Conservation (phyloP, 2,797 vertebrate genomes). For the Fundulus diaphanus region DNA sequence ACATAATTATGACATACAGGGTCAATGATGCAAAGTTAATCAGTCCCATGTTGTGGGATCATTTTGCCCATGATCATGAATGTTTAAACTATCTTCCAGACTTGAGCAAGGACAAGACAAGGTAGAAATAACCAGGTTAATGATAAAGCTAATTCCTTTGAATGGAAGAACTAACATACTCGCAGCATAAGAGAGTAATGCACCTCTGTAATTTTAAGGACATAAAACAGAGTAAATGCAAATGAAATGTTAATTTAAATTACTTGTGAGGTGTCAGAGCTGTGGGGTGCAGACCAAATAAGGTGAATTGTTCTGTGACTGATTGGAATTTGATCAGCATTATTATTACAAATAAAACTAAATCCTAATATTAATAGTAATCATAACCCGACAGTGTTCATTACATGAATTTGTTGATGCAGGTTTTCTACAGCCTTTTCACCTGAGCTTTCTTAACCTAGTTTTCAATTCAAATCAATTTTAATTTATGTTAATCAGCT, state of each 20-base stretch:
- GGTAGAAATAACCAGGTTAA: no score
- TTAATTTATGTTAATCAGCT: conserved; percentile 77
- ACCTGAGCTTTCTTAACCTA: conserved; percentile 31
- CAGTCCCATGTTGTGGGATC: neutral
- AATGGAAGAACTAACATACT: no score
- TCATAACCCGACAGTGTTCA: neutral
- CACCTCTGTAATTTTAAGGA: neutral
- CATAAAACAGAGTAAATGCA: neutral
- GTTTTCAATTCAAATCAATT: conserved; percentile 75
- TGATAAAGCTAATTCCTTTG: no score
- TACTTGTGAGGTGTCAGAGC: neutral
- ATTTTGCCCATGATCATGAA: neutral
- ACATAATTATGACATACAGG: neutral
- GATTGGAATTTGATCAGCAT: neutral
- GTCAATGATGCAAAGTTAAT: neutral
- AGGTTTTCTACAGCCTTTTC: conserved; percentile 44
- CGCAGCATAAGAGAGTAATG: neutral
- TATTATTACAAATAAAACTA: neutral
- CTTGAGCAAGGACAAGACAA: no score
- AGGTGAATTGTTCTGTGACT: neutral
- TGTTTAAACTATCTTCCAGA: neutral
- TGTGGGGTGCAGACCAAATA: neutral
- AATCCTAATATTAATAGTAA: neutral
- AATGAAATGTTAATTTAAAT: no score
- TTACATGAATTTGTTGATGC: conserved; percentile 26